Base-by-base conservation (phyloP, 2,888 invertebrate species). In the Cheilosia variabilis region DNA sequence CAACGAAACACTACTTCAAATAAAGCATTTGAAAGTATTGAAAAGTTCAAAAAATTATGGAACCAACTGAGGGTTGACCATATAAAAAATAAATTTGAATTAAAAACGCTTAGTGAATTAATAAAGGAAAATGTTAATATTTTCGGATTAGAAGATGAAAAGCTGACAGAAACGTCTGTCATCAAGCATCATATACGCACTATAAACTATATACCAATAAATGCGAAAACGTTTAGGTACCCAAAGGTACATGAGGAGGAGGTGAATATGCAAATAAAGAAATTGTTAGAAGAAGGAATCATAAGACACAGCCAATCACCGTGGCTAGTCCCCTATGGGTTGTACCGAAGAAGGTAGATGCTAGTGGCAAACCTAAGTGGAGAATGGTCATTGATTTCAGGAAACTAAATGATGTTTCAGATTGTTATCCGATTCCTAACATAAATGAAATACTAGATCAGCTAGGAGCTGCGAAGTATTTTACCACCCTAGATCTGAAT, bases 41-140 rank as follows among this genome's bases (percentile, higher is more conserved):
- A 68, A 55, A 68, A 15, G 27, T 55, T 68, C 19, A 68, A 43
- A 1, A 31, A 68, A 43, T 43, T 68, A 17, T 68, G 27, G 45
- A 27, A 13, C 4, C 52, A 41, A 41, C 15, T 53, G 10, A 24
- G 53, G 43, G 24, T 53, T 53, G 27, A 52, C 45, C 53, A 27
- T 43, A 53, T 53, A 53, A 24, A 43, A 41, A 17, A 41, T 17
- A 0, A 53, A 53, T 41, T 24, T 2, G 43, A 66, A 53, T 41
- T 22, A 27, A 24, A 52, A 53, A 10, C n/a, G 10, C 37, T 66
- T 10, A 53, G 15, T 13, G 9, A n/a, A 66, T 24, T 53, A 53
- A 22, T 66, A 37, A 52, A 53, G 37, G 53, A 53, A 53, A 66
- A 66, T 2, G 52, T 31, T 31, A 31, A 31, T 31, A 31, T 41